Evolutionary conservation across 2,797 vertebrate species (phyloP).

Genomic region (Tenualosa ilisha): DNA sequence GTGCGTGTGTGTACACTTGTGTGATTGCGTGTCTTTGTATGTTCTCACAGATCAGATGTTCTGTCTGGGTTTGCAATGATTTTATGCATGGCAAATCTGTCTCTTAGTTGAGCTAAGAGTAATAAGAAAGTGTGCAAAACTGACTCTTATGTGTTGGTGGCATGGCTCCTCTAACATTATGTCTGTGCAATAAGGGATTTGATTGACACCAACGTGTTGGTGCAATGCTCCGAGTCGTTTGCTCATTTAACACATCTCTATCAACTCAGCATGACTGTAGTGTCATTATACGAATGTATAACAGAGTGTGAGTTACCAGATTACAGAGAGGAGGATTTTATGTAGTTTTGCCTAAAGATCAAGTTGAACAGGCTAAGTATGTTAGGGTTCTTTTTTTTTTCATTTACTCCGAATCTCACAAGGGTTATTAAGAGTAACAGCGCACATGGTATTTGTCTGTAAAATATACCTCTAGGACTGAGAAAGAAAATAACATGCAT

Average conservation of each 20-base stretch:
- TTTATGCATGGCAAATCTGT: constrained; percentile 22
- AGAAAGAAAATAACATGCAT: not conserved
- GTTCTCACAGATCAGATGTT: not conserved
- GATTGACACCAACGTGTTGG: not conserved
- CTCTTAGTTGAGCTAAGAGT: constrained; percentile 58
- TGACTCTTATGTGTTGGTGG: not conserved
- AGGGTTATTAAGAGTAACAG: not conserved
- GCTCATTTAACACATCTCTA: not conserved
- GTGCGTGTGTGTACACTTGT: not conserved
- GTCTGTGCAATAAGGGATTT: constrained; percentile 24
- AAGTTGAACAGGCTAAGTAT: not conserved
- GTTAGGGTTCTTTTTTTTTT: not conserved
- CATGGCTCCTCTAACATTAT: not conserved
- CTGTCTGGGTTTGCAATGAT: not conserved
- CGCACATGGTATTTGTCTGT: constrained; percentile 7
- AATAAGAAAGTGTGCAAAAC: not conserved
- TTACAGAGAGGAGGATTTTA: not conserved
- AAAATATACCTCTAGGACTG: not conserved
- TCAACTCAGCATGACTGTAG: not conserved
- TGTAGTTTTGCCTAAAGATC: not conserved
- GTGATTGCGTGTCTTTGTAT: constrained; percentile 28
- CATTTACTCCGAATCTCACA: not conserved
- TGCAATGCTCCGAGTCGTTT: not conserved
- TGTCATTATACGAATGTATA: constrained; percentile 1
- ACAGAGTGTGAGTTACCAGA: not conserved